Conservation (phyloP, 2,888 invertebrate species). For the Hydrotaea cyrtoneurina region DNA sequence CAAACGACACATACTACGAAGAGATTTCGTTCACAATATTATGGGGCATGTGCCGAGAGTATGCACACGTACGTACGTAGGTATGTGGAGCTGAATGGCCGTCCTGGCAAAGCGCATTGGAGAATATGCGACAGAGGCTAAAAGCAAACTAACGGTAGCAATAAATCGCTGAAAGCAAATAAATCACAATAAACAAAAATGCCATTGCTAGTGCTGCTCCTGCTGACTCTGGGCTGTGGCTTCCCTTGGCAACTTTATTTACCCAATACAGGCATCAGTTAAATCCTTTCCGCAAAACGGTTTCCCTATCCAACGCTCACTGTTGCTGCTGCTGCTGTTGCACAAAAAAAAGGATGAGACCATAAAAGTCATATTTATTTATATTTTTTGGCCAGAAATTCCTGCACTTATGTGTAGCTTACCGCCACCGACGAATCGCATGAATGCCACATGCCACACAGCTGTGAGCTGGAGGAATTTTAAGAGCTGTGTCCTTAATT, state of each 20-base stretch:
- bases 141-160: slow-evolving; percentile 74
- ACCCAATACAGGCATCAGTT: slow-evolving; percentile 66
- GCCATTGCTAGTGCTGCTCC: slow-evolving; percentile 69
- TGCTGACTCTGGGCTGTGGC: slow-evolving; percentile 33
- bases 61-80: not conserved
- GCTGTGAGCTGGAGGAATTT: not conserved
- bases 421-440: not conserved
- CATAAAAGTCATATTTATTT: slow-evolving; percentile 67
- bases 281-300: slow-evolving; percentile 55
- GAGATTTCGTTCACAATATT: not conserved
- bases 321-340: too few species aligned
- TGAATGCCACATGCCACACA: not conserved
- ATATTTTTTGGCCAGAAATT: slow-evolving; percentile 1
- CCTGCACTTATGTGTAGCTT: slow-evolving; percentile 8
- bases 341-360: slow-evolving; percentile 60
- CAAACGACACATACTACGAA: slow-evolving; percentile 11
- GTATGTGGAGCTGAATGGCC: slow-evolving; percentile 49
- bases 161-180: slow-evolving; percentile 79
- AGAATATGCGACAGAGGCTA: slow-evolving; percentile 61
- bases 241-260: slow-evolving; percentile 70
- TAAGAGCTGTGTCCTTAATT: slow-evolving; percentile 8
- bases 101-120: slow-evolving; percentile 45
- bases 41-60: not conserved
- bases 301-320: not conserved
- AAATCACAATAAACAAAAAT: slow-evolving; percentile 77